phyloP scores from a whole-genome alignment of 2,888 invertebrate genomes.

The Erebia ligea region DNA sequence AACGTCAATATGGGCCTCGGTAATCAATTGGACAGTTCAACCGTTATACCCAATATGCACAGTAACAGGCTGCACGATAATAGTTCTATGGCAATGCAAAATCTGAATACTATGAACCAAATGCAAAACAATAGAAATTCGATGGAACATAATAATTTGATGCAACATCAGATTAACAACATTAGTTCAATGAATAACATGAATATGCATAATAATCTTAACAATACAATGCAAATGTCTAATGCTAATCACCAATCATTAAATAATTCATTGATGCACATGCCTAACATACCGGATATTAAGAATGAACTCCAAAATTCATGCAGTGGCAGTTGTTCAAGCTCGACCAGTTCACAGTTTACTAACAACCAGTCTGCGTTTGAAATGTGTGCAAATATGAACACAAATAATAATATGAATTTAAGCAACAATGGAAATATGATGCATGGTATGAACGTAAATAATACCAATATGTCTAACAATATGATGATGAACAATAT shows the following conservation, averaged over 20 bases:
- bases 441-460: conserved; percentile 70
- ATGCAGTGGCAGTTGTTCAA: conserved; percentile 74
- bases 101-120: conserved; percentile 71
- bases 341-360: conserved; percentile 62
- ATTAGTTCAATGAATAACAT: conserved; percentile 67
- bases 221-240: conserved; percentile 69
- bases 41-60: conserved; percentile 65
- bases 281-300: conserved; percentile 75
- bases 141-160: conserved; percentile 71
- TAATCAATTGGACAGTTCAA: conserved; percentile 70
- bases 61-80: conserved; percentile 71
- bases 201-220: conserved; percentile 70
- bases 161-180: conserved; percentile 75
- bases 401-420: conserved; percentile 62
- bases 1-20: conserved; percentile 62
- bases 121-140: conserved; percentile 71
- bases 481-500: conserved; percentile 73
- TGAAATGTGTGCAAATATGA: conserved; percentile 73
- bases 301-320: conserved; percentile 77
- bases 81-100: conserved; percentile 70
- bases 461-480: conserved; percentile 65
- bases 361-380: conserved; percentile 65
- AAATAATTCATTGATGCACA: conserved; percentile 72
- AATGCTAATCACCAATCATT: conserved; percentile 69
- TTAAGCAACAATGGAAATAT: conserved; percentile 64